A percentile compares a stretch with the other conserved stretches of the same genome.
These are phyloP conservation scores for Murina feae DNA, from an alignment of 2,113 vertebrate genomes.

Conservation along the genomic window DNA sequence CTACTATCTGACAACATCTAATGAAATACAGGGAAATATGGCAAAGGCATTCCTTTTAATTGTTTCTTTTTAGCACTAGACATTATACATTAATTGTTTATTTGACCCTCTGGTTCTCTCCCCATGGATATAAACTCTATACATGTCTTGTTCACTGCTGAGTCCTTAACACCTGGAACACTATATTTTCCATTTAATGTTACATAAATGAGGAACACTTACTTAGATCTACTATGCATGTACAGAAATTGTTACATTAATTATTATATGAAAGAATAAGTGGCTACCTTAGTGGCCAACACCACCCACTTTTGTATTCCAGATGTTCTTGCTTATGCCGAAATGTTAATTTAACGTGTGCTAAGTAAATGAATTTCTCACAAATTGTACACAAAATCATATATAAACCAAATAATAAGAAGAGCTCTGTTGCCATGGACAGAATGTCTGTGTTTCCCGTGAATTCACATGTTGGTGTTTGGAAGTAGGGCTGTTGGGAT, in stretches of 20 bases:
- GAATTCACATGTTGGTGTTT: background rate
- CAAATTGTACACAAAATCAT: background rate
- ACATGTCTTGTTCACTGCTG: background rate
- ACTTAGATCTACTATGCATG: background rate
- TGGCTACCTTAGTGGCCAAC: background rate
- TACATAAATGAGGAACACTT: background rate
- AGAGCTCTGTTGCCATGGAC: background rate
- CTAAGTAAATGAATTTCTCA: background rate
- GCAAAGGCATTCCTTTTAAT: background rate
- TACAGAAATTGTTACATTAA: background rate
- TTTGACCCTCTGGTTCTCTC: background rate
- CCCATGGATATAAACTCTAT: background rate
- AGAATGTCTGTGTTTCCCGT: background rate
- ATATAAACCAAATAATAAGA: background rate
- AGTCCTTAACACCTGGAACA: background rate
- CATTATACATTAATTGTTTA: background rate
- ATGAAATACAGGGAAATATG: background rate
- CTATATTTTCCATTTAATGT: background rate
- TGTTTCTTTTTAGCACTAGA: background rate
- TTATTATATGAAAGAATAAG: background rate
- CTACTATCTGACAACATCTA: background rate
- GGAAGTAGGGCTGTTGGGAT: background rate
- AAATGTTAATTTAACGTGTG: background rate
- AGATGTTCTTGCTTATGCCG: background rate
- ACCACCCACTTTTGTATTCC: background rate